Conservation (phyloP, 2,797 vertebrate species). For the Catharus ustulatus region DNA sequence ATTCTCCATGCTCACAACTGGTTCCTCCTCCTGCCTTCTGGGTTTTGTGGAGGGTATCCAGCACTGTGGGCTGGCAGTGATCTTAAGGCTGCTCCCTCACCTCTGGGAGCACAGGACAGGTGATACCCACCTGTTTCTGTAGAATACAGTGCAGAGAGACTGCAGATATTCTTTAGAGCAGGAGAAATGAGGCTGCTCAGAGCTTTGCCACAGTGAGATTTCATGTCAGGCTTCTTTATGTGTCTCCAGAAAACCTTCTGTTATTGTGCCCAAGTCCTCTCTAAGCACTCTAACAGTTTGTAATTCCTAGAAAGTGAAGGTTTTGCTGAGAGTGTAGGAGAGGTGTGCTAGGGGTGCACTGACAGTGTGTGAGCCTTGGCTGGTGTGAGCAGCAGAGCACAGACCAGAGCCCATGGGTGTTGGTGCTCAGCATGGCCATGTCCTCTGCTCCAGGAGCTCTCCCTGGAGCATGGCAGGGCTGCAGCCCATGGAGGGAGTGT, state of each 20-base stretch:
- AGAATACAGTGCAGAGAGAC: neutral
- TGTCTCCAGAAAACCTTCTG: neutral
- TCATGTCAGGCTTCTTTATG: neutral
- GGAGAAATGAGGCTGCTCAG: neutral
- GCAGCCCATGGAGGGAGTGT: fast-evolving
- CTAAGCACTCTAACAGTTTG: neutral
- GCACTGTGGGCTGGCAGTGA: neutral
- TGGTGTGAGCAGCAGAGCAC: neutral
- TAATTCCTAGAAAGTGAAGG: neutral
- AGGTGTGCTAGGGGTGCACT: neutral
- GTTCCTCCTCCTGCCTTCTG: neutral
- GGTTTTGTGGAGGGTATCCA: neutral
- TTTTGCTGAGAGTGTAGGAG: neutral
- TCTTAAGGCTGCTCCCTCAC: neutral
- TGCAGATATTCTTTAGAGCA: neutral
- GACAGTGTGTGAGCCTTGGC: neutral
- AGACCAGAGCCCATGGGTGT: neutral
- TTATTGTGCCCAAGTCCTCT: neutral
- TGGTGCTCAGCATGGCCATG: fast-evolving
- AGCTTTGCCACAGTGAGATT: neutral
- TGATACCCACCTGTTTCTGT: neutral
- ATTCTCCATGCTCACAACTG: fast-evolving
- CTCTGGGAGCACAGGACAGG: neutral
- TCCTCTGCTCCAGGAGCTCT: neutral
- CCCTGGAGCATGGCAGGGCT: neutral